Conservation (phyloP, 2,113 vertebrate genomes). For the Cololabis saira region DNA sequence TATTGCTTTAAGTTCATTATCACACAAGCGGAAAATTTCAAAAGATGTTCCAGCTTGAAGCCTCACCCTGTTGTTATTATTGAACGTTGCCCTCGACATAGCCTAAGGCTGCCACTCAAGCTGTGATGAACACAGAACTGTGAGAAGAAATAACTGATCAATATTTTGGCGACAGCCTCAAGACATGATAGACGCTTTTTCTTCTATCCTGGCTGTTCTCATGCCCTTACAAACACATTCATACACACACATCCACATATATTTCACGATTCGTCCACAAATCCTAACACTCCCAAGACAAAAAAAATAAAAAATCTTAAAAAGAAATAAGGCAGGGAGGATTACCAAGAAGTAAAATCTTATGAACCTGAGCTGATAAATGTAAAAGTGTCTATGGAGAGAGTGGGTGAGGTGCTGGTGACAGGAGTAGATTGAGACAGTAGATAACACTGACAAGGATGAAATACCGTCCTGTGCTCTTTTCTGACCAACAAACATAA, state of each 20-base stretch:
- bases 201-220: constrained; percentile 35
- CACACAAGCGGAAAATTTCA: background rate
- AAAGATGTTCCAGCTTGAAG: constrained; percentile 4
- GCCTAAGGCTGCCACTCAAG: constrained; percentile 20
- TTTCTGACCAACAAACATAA: constrained; percentile 35
- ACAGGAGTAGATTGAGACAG: constrained; percentile 43
- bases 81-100: background rate
- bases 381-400: constrained; percentile 54
- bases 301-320: constrained; percentile 74
- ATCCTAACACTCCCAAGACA: constrained; percentile 66
- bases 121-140: constrained; percentile 22
- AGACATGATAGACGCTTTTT: constrained; percentile 41
- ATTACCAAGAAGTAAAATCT: constrained; percentile 32
- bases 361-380: constrained; percentile 49
- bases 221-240: constrained; percentile 51
- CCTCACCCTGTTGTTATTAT: constrained; percentile 23
- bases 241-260: background rate
- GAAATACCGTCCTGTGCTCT: constrained; percentile 37
- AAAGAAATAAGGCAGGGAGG: constrained; percentile 74
- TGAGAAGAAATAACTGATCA: constrained; percentile 35
- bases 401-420: constrained; percentile 28
- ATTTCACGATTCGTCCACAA: constrained; percentile 68
- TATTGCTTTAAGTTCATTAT: constrained; percentile 2
- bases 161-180: constrained; percentile 47
- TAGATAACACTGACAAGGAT: constrained; percentile 61